Percentiles rank a stretch among this genome's conserved stretches.
These are phyloP conservation scores for Cerceris ruficornis DNA, from an alignment of 2,888 invertebrate species.

Conservation along the genomic window DNA sequence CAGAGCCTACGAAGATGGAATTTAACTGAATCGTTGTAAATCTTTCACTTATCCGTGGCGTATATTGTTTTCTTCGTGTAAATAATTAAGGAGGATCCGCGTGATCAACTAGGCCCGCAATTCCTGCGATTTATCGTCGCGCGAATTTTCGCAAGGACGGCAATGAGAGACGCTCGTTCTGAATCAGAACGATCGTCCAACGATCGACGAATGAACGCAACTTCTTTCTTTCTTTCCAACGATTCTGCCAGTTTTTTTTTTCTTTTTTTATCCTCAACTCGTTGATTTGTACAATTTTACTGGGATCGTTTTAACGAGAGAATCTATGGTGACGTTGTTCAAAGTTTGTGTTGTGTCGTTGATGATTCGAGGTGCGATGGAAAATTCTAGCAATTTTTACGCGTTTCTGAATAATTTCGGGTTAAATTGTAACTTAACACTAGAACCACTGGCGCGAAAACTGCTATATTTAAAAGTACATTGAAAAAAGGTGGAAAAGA, in stretches of 20 bases:
- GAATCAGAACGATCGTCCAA: slow-evolving; percentile 37
- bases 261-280: background rate
- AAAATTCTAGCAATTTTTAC: background rate
- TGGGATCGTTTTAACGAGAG: background rate
- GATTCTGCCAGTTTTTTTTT: background rate
- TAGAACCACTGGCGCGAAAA: no score
- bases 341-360: slow-evolving; percentile 8
- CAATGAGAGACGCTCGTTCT: slow-evolving; percentile 34
- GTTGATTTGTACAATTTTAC: slow-evolving; percentile 19
- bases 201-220: slow-evolving; percentile 14
- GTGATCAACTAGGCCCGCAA: slow-evolving; percentile 19
- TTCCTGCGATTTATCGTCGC: slow-evolving; percentile 13
- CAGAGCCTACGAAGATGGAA: slow-evolving; percentile 53
- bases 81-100: slow-evolving; percentile 15
- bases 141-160: slow-evolving; percentile 26
- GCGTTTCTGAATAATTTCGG: slow-evolving; percentile 1
- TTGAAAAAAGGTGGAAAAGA: no score
- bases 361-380: background rate
- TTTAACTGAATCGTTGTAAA: slow-evolving; percentile 64
- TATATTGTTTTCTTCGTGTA: slow-evolving; percentile 36
- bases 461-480: no score
- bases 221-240: slow-evolving; percentile 18
- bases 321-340: slow-evolving; percentile 40
- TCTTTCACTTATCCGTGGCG: slow-evolving; percentile 37
- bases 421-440: no score